Base-by-base conservation (phyloP, 2,113 vertebrate species). In the Rhineura floridana region DNA sequence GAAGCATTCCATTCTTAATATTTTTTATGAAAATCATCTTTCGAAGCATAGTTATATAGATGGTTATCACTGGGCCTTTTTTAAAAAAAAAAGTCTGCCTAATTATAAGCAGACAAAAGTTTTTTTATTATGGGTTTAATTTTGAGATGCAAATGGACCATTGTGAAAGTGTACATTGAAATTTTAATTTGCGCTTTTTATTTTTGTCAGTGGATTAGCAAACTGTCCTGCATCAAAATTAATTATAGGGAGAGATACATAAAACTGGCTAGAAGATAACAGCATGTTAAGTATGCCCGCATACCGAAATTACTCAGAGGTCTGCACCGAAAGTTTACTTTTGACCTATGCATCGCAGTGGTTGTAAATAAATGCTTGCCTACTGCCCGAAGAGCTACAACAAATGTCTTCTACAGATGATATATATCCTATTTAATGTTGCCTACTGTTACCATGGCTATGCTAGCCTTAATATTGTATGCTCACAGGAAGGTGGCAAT, bases 401-500 rank as follows among this genome's bases (percentile, higher is more conserved):
- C 10, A 55, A 82, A 75, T 4, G 6, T 59, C 15, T 90, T 87
- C 48, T 88, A 89, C 78, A 17, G 82, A 17, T 2, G 92, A 91
- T 91, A 91, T 81, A 50, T 90, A 87, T 92, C 90, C 81, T 86
- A 87, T 92, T 95, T 95, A 92, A 94, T 86, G 84, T 77, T 95
- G 95, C 89, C 83, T 95, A 95, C 15, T 4, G 97, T 97, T 96
- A 89, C 96, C 95, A 97, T 95, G 96, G 94, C 96, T 96, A 94
- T 96, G 94, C 93, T 93, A 92, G 93, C 92, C 89, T 94, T 94
- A 96, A 95, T 95, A 94, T 67, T 91, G 91, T 93, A 81, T 86
- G 91, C 94, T 96, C 95, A 95, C 96, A 96, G 96, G 94, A 97
- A 96, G 96, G 96, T 91, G 96, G 96, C 95, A 97, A 97, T 97